phyloP scores from a whole-genome alignment of 2,888 invertebrate species.

The Volucella bombylans region DNA sequence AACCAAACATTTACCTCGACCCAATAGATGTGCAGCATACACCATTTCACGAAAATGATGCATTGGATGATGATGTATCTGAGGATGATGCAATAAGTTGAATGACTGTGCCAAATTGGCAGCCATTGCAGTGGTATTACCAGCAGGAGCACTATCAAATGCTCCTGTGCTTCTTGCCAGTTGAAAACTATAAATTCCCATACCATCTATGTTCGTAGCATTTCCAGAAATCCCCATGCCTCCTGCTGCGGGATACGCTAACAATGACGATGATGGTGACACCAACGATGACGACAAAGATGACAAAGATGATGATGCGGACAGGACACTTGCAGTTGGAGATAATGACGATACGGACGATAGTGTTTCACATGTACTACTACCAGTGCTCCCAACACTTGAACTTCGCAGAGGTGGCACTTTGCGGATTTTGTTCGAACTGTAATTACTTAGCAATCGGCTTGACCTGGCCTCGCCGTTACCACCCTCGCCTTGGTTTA shows the following conservation, averaged over 20 bases:
- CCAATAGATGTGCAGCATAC: conserved; percentile 86
- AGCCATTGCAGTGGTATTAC: conserved; percentile 78
- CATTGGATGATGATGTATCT: conserved; percentile 79
- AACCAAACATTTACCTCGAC: conserved; percentile 83
- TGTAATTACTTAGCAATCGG: conserved; percentile 75
- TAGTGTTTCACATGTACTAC: conserved; percentile 81
- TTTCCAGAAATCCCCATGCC: conserved; percentile 25
- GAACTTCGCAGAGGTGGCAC: conserved; percentile 77
- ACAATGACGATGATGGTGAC: conserved; percentile 33
- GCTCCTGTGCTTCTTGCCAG: conserved; percentile 40
- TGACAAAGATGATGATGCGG: conserved; percentile 63
- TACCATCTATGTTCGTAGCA: conserved; percentile 31
- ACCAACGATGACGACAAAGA: conserved; percentile 60
- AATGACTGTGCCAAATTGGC: conserved; percentile 82
- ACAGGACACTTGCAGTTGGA: conserved; percentile 75
- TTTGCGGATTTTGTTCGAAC: conserved; percentile 75
- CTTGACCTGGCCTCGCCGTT: conserved; percentile 61
- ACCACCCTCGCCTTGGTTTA: conserved; percentile 40
- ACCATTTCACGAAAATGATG: conserved; percentile 86
- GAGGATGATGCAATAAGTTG: conserved; percentile 83
- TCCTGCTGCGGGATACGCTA: conserved; percentile 53
- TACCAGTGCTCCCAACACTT: conserved; percentile 80
- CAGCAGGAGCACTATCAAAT: conserved; percentile 30
- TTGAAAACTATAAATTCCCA: conserved; percentile 57
- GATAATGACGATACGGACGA: conserved; percentile 78